These are phyloP conservation scores for Stigmatopora argus DNA, from an alignment of 2,113 vertebrate species.

Conservation along the genomic window DNA sequence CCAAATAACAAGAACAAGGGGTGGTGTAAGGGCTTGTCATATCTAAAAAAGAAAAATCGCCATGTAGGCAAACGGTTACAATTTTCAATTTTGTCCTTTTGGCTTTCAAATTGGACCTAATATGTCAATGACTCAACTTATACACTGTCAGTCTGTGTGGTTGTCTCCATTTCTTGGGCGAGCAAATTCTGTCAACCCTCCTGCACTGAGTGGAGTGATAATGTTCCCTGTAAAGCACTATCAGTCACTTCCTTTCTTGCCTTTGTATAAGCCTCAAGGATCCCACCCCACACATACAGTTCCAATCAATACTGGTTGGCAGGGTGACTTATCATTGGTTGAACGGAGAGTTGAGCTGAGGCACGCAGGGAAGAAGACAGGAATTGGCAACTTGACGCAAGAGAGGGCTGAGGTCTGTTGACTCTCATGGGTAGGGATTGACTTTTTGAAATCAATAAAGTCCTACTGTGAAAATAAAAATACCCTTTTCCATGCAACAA, in stretches of 20 bases:
- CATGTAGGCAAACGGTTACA: slow-evolving; percentile 43
- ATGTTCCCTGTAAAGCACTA: slow-evolving; percentile 78
- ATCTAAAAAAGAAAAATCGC: slow-evolving; percentile 57
- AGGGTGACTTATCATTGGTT: slow-evolving; percentile 69
- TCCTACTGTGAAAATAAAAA: too few relatives aligned
- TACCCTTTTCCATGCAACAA: too few relatives aligned
- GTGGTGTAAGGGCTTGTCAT: slow-evolving; percentile 54
- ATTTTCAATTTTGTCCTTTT: slow-evolving; percentile 54
- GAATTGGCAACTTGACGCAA: slow-evolving; percentile 59
- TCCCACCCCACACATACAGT: slow-evolving; percentile 19
- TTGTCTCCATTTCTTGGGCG: slow-evolving; percentile 63
- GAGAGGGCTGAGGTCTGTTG: slow-evolving; percentile 39
- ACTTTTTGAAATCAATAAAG: too few relatives aligned
- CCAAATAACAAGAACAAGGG: slow-evolving; percentile 29
- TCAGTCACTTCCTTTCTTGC: slow-evolving; percentile 69
- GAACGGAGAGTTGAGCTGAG: slow-evolving; percentile 38
- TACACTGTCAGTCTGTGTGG: slow-evolving; percentile 57
- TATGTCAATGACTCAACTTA: slow-evolving; percentile 66
- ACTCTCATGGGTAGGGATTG: background rate
- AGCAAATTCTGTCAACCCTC: slow-evolving; percentile 61
- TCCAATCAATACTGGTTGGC: slow-evolving; percentile 71
- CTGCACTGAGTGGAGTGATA: slow-evolving; percentile 70
- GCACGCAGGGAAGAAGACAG: slow-evolving; percentile 28
- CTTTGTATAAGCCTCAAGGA: slow-evolving; percentile 70
- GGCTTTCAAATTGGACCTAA: slow-evolving; percentile 70